Evolutionary conservation across 2,113 vertebrate genomes (phyloP).

Genomic region (Neotoma lepida): DNA sequence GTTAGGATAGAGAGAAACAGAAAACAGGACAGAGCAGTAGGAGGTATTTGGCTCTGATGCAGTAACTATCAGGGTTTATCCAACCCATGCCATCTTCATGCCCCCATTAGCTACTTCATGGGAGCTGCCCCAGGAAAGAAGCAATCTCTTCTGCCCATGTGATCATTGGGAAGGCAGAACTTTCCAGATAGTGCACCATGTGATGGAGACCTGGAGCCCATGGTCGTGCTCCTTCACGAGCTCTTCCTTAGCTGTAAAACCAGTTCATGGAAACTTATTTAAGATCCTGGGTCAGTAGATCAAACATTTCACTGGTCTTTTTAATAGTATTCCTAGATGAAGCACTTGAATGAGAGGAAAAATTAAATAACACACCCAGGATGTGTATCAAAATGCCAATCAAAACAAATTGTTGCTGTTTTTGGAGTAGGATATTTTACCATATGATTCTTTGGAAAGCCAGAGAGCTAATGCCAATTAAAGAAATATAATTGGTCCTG

Average conservation of each 20-base stretch:
- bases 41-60: background rate
- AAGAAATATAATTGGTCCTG: background rate
- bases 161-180: background rate
- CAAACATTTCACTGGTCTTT: background rate
- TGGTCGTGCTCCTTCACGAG: background rate
- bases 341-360: background rate
- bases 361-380: background rate
- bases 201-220: background rate
- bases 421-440: background rate
- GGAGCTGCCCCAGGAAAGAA: no score
- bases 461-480: background rate
- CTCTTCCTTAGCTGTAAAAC: background rate
- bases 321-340: background rate
- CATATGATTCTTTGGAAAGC: background rate
- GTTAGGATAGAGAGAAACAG: background rate
- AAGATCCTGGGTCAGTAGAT: background rate
- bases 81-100: background rate
- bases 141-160: background rate
- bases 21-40: background rate
- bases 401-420: background rate
- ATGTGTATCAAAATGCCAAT: background rate
- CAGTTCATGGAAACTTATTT: background rate
- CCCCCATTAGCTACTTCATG: background rate
- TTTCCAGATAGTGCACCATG: background rate
- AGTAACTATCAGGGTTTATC: background rate